Evolutionary conservation across 1,140 invertebrate genomes (phyloP), one percentile per base, ranked within the genome.

Genomic region (Bursaphelenchus mucronatus): DNA sequence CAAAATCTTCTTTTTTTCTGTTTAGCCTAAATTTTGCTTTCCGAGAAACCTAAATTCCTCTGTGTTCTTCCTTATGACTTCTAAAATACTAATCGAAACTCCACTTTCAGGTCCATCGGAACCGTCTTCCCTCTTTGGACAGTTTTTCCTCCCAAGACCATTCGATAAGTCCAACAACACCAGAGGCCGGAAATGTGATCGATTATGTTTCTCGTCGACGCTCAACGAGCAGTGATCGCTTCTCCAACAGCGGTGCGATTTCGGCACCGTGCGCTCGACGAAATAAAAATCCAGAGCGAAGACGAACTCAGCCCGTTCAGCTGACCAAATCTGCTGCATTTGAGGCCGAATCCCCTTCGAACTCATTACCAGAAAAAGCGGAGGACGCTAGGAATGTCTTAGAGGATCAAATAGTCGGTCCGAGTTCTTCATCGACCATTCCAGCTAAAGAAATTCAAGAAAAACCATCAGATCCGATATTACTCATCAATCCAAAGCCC

Each of bases 151-250:
- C 69, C 13, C 74, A 73, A 46, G 71, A 73, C 46, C 71, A 73
- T 54, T 73, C 71, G 0, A 77, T 73, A 45, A 68, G 59, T 10
- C 74, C 74, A 19, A 74, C 71, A 5, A 77, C 74, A 11, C 59
- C 67, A n/a, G 72, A 76, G 30, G 40, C 39, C 30, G 64, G 53
- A 8, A 67, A 67, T 19, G 53, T 69, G 9, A 69, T 70, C 13
- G 67, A 69, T 21, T 69, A 69, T 45, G 61, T 73, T 4, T 39
- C 50, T 41, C 11, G 67, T 30, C 10, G 67, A 43, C 8, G 67
- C 8, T 69, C 67, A 3, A 40, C 73, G 7, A 75, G 71, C 15
- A 57, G 45, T 1, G 67, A 69, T 52, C 8, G 64, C 13, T 45
- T 30, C n/a, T 17, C 39, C 8, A 30, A 66, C 17, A 21, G 19